Evolutionary conservation across 1,140 invertebrate species (phyloP).

Genomic region (Triops cancriformis): DNA sequence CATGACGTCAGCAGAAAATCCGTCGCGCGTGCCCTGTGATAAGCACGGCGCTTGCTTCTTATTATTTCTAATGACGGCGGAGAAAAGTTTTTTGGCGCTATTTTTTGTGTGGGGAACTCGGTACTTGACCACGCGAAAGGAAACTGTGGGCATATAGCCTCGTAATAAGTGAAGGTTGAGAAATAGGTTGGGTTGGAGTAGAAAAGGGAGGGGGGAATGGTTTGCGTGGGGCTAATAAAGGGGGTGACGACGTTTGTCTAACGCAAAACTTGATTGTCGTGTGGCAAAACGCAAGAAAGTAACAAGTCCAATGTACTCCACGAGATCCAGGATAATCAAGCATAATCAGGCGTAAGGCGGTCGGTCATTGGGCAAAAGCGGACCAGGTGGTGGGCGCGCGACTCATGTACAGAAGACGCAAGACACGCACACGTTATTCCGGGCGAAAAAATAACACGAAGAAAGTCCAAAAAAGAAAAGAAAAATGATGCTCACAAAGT

Average conservation of each 20-base stretch:
- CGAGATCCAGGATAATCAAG: not conserved
- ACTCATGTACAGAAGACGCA: slow-evolving; percentile 1
- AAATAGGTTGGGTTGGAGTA: not conserved
- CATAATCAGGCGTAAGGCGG: slow-evolving; percentile 12
- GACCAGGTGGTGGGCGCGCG: slow-evolving; percentile 11
- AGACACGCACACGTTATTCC: not conserved
- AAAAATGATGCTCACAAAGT: too few species aligned
- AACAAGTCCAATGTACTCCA: not conserved
- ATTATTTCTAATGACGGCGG: slow-evolving; percentile 5
- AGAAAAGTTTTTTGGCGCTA: not conserved
- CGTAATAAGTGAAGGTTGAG: not conserved
- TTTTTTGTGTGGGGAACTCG: not conserved
- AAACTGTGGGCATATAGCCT: not conserved
- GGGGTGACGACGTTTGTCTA: slow-evolving; percentile 8
- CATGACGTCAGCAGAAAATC: slow-evolving; percentile 1
- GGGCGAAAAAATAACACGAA: not conserved
- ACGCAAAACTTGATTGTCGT: not conserved
- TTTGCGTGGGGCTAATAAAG: slow-evolving; percentile 1
- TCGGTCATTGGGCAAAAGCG: slow-evolving; percentile 4
- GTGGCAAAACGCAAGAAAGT: slow-evolving; percentile 5
- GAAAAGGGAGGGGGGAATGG: not conserved
- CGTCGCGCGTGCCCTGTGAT: slow-evolving; percentile 11
- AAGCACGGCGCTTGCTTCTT: slow-evolving; percentile 5
- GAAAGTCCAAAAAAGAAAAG: not conserved
- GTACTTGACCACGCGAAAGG: not conserved